Evolutionary conservation across 2,888 invertebrate genomes (phyloP).

Genomic region (Trichopria drosophilae): DNA sequence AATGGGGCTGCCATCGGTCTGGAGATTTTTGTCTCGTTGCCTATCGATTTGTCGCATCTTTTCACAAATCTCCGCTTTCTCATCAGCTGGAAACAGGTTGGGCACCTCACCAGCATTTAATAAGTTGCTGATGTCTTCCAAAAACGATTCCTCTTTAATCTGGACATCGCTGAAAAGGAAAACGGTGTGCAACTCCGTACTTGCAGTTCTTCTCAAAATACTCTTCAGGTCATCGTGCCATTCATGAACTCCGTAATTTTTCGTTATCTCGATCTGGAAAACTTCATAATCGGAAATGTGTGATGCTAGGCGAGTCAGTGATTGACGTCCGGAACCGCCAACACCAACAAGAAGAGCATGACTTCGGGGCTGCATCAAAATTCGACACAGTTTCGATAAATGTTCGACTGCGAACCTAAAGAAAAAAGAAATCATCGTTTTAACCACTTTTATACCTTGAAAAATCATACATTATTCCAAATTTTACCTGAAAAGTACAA

Average conservation of each 20-base stretch:
- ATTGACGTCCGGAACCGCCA: conserved; percentile 92
- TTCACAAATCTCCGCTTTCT: conserved; percentile 87
- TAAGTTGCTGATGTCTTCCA: conserved; percentile 91
- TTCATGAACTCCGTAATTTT: conserved; percentile 79
- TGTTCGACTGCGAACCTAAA: conserved; percentile 90
- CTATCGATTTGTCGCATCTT: conserved; percentile 92
- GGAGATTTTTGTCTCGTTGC: conserved; percentile 80
- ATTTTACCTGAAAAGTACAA: conserved; percentile 81
- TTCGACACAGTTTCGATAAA: conserved; percentile 85
- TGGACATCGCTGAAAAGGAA: conserved; percentile 91
- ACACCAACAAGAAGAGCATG: conserved; percentile 89
- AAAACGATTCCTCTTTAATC: conserved; percentile 90
- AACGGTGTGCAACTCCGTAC: conserved; percentile 82
- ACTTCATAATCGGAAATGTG: conserved; percentile 93
- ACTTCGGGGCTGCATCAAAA: conserved; percentile 88
- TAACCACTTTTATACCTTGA: conserved; percentile 4
- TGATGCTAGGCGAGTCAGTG: conserved; percentile 82
- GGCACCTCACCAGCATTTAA: conserved; percentile 93
- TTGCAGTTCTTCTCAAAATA: conserved; percentile 77
- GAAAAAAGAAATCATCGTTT: not conserved
- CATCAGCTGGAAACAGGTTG: conserved; percentile 82
- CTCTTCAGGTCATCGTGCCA: conserved; percentile 91
- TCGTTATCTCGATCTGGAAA: conserved; percentile 89
- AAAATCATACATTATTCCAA: not conserved
- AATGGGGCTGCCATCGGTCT: conserved; percentile 90